Evolutionary conservation across 2,113 vertebrate species (phyloP), one percentile per base, ranked within the genome.

Genomic region (Zeus faber): DNA sequence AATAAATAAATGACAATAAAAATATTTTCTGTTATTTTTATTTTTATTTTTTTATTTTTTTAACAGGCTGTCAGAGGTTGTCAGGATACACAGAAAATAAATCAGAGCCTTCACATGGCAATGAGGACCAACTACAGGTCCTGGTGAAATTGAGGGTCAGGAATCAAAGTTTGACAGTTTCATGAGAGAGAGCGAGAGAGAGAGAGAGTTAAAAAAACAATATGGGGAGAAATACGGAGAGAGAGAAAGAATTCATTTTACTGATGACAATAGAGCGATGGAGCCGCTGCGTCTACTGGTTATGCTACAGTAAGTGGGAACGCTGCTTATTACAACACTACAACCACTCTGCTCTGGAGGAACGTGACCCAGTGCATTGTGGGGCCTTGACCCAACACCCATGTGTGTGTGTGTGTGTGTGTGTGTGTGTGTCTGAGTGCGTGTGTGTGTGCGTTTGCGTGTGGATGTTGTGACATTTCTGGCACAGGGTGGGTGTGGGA

Each of bases 401-500:
- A 14, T 37, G 33, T 37, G 33, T 37, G 33, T 37, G 33, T n/a
- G 9, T 37, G 33, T 2, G 33, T 37, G 33, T 9, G n/a, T 11
- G 49, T 41, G 50, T 56, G 54, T 37, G 23, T 62, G 58, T 46
- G 66, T 65, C 56, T 58, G 57, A 66, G 65, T 62, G 6, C 29
- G 57, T 48, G 24, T 48, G 46, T 13, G 22, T 48, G 47, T 20
- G 26, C 20, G 27, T 50, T 26, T 31, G 48, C n/a, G n/a, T n/a
- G 6, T 6, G 16, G 18, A 13, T 52, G 18, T 17, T 58, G 61
- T 10, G n/a, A 64, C 65, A 58, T 73, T 72, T 67, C 54, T 54
- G 59, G 48, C 56, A 54, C 61, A 72, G 35, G 54, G 79, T 67
- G 65, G 76, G 76, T 71, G 76, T 76, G 79, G 70, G 76, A 79